A percentile compares a stretch with the other conserved stretches of the same genome.
Conservation (phyloP, 2,113 vertebrate genomes). For the Callaeas wilsoni region DNA sequence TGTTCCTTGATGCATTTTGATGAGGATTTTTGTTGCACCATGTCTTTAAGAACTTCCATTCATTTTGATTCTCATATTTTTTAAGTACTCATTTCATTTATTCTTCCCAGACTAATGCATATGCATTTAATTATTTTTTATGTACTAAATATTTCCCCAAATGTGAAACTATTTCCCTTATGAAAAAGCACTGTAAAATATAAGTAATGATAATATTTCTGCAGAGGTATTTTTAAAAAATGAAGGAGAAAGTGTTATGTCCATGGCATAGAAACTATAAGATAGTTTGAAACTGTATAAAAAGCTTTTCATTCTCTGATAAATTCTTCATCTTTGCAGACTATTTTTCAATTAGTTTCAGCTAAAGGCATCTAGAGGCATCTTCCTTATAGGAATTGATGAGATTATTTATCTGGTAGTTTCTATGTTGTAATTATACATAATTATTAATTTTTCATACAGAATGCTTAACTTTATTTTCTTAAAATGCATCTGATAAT, state of each 20-base stretch:
- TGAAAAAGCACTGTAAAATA: background rate
- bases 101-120: background rate
- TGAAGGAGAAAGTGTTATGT: background rate
- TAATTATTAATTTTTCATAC: constrained; percentile 14
- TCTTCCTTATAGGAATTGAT: constrained; percentile 1
- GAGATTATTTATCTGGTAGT: background rate
- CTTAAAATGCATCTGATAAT: background rate
- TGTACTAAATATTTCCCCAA: background rate
- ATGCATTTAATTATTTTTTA: background rate
- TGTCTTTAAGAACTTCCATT: background rate
- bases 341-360: constrained; percentile 13
- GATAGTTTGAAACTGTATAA: background rate
- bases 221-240: background rate
- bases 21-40: background rate
- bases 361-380: constrained; percentile 1
- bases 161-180: background rate
- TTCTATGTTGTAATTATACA: background rate
- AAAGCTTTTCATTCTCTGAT: constrained; percentile 3
- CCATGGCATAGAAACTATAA: background rate
- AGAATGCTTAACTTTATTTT: background rate
- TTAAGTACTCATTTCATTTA: background rate
- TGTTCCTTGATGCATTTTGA: background rate
- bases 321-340: constrained; percentile 3
- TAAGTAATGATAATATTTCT: background rate
- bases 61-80: background rate